Evolutionary conservation across 2,888 invertebrate species (phyloP).

Genomic region (Rhodophaea formosa): DNA sequence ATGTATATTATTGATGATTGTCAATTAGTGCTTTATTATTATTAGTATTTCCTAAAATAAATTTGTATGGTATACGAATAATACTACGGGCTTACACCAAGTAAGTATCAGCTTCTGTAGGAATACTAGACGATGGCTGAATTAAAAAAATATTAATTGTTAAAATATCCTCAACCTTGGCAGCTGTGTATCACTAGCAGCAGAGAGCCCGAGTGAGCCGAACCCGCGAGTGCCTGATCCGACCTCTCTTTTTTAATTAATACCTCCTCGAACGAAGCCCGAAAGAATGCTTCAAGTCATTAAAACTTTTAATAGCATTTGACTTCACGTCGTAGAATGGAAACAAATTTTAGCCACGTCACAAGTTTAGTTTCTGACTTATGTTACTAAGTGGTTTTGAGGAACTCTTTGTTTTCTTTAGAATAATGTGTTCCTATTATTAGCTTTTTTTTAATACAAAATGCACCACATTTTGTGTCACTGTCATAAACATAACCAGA

Average conservation of each 20-base stretch:
- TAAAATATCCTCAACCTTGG: conserved; percentile 1
- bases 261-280: conserved; percentile 75
- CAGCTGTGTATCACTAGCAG: conserved; percentile 35
- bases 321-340: conserved; percentile 63
- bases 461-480: too few species aligned
- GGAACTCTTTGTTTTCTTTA: background rate
- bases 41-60: too few species aligned
- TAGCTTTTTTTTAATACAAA: background rate
- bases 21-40: too few species aligned
- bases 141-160: background rate
- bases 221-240: conserved; percentile 60
- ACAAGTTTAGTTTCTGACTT: conserved; percentile 55
- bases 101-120: too few species aligned
- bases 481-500: too few species aligned
- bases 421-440: background rate
- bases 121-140: too few species aligned
- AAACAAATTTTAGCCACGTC: conserved; percentile 67
- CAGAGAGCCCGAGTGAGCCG: conserved; percentile 36
- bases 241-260: conserved; percentile 77
- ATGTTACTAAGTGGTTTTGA: conserved; percentile 17
- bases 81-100: too few species aligned
- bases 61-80: too few species aligned
- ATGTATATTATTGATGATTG: too few species aligned
- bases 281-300: conserved; percentile 79
- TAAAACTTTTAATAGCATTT: conserved; percentile 80